These are phyloP conservation scores for Xenopus laevis DNA, from an alignment of 2,113 vertebrate genomes.

Conservation along the genomic window DNA sequence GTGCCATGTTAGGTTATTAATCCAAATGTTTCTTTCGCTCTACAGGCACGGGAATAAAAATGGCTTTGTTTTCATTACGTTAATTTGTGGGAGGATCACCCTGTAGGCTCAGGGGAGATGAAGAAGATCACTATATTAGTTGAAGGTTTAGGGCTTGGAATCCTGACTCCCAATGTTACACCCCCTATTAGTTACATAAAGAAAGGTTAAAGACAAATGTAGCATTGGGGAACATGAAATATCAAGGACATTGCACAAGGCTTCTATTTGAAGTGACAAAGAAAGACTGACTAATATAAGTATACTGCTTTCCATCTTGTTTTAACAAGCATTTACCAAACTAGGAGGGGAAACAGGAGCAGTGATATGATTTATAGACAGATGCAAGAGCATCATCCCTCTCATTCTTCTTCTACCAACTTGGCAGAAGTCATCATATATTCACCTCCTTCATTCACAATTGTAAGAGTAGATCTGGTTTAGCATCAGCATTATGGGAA, in stretches of 20 bases:
- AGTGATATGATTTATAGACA: too few relatives aligned
- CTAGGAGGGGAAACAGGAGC: too few relatives aligned
- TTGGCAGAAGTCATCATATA: too few relatives aligned
- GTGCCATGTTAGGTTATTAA: conserved; percentile 77
- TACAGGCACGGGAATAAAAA: conserved; percentile 66
- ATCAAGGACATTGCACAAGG: background rate
- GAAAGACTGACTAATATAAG: too few relatives aligned
- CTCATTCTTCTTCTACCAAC: too few relatives aligned
- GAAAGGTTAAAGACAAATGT: background rate
- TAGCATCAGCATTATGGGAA: too few relatives aligned
- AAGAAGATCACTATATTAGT: conserved; percentile 48
- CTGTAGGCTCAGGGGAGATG: conserved; percentile 50
- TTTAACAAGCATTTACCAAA: too few relatives aligned
- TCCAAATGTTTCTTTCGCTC: conserved; percentile 69
- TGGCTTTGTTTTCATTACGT: conserved; percentile 62
- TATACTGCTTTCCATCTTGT: too few relatives aligned
- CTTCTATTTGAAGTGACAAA: background rate
- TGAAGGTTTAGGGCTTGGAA: conserved; percentile 16
- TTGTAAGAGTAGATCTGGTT: too few relatives aligned
- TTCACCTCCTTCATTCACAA: too few relatives aligned
- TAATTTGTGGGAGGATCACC: conserved; percentile 55
- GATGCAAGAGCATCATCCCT: too few relatives aligned
- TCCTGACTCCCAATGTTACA: conserved; percentile 43
- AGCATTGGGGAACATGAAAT: too few relatives aligned
- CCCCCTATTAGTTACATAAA: conserved; percentile 27